A percentile compares a stretch with the other conserved stretches of the same genome.
Evolutionary conservation across 2,113 vertebrate genomes (phyloP).

Genomic region (Ploceus nigricollis): DNA sequence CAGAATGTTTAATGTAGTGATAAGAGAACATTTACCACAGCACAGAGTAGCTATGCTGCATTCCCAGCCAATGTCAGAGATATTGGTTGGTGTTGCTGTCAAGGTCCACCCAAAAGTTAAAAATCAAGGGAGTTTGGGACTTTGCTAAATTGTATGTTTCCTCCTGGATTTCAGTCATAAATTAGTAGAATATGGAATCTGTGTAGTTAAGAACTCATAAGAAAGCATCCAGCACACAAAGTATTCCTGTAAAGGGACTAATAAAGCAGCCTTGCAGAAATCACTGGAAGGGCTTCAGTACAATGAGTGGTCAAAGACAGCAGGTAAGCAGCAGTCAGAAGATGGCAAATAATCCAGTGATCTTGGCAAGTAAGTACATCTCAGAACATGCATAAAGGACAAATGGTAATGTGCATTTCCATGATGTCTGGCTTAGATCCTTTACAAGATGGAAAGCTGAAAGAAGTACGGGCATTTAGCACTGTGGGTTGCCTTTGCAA

Average conservation of each 20-base stretch:
- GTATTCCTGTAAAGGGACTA: background rate
- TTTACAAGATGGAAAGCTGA: background rate
- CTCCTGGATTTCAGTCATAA: background rate
- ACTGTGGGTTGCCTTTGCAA: background rate
- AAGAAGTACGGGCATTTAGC: background rate
- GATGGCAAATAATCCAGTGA: background rate
- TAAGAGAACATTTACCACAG: background rate
- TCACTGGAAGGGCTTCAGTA: background rate
- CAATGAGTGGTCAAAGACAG: background rate
- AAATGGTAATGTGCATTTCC: background rate
- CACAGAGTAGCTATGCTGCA: fast-evolving
- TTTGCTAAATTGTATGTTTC: background rate
- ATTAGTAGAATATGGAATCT: background rate
- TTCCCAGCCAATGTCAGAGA: background rate
- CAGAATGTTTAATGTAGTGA: background rate
- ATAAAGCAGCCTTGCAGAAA: background rate
- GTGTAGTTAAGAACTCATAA: background rate
- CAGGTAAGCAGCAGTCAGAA: background rate
- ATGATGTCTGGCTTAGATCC: background rate
- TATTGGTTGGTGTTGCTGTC: background rate
- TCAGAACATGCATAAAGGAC: background rate
- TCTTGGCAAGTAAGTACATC: background rate
- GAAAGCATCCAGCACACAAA: background rate
- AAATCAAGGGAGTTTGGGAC: fast-evolving
- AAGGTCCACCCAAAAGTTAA: background rate